Conservation (phyloP, 2,797 vertebrate genomes). For the Molossus molossus region DNA sequence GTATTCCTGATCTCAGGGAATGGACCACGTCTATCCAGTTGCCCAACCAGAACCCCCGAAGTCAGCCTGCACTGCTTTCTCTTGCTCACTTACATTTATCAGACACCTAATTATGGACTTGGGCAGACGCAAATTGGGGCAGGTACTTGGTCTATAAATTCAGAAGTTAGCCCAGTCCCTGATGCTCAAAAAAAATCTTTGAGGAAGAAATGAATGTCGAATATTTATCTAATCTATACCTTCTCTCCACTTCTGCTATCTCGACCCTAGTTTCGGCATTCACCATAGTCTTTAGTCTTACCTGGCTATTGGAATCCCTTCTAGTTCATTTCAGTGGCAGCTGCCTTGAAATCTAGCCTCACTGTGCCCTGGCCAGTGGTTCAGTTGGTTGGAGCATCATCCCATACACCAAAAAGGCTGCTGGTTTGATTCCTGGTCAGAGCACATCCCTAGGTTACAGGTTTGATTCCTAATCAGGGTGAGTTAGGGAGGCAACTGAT, state of each 20-base stretch:
- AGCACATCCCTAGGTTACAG: background rate
- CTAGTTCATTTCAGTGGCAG: background rate
- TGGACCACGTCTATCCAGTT: background rate
- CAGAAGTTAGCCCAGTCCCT: background rate
- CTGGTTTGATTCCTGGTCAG: background rate
- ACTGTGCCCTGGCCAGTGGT: background rate
- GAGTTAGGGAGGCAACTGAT: background rate
- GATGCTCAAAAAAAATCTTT: background rate
- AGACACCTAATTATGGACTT: background rate
- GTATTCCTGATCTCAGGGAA: background rate
- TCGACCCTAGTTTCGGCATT: background rate
- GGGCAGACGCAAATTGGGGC: background rate
- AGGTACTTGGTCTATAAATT: background rate
- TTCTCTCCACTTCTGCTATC: background rate
- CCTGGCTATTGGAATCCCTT: background rate
- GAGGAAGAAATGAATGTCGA: background rate
- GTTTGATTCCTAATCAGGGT: background rate
- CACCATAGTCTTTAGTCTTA: background rate
- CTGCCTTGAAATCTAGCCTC: background rate
- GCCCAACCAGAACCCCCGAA: background rate
- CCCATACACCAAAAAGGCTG: background rate
- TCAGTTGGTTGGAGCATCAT: background rate
- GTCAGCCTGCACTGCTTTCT: background rate
- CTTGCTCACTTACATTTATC: background rate
- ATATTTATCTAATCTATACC: background rate